Percentiles rank a stretch among this genome's conserved stretches.
Evolutionary conservation across 2,888 invertebrate species (phyloP).

Genomic region (Idaea aversata): DNA sequence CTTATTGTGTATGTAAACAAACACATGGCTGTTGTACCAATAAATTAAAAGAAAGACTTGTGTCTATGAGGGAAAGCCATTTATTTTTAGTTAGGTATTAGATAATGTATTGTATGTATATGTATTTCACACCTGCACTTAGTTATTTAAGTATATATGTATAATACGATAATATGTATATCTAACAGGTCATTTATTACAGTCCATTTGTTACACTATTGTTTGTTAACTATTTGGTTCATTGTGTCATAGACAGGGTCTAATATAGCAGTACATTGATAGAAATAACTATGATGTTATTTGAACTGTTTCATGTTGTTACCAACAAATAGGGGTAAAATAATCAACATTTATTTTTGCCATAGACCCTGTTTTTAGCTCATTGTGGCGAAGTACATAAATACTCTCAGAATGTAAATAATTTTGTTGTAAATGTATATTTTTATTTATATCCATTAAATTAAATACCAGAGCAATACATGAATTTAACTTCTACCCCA

Average conservation of each 20-base stretch:
- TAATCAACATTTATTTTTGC: neutral
- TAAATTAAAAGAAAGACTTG: neutral
- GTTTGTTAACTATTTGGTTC: slow-evolving; percentile 15
- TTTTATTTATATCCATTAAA: neutral
- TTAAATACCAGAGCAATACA: neutral
- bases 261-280: neutral
- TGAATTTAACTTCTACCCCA: no score
- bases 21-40: neutral
- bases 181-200: neutral
- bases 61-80: neutral
- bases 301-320: neutral
- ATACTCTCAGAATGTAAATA: neutral
- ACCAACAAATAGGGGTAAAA: neutral
- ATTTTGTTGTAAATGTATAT: slow-evolving; percentile 1
- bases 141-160: slow-evolving; percentile 8
- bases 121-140: slow-evolving; percentile 8
- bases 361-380: neutral
- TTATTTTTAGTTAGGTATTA: neutral
- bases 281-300: neutral
- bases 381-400: neutral
- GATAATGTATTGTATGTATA: neutral
- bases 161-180: neutral
- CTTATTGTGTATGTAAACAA: neutral
- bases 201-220: slow-evolving; percentile 6
- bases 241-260: slow-evolving; percentile 1